Percentiles rank a stretch among this genome's conserved stretches.
These are phyloP conservation scores for Aptenodytes forsteri DNA, from an alignment of 2,113 vertebrate species.

Conservation along the genomic window DNA sequence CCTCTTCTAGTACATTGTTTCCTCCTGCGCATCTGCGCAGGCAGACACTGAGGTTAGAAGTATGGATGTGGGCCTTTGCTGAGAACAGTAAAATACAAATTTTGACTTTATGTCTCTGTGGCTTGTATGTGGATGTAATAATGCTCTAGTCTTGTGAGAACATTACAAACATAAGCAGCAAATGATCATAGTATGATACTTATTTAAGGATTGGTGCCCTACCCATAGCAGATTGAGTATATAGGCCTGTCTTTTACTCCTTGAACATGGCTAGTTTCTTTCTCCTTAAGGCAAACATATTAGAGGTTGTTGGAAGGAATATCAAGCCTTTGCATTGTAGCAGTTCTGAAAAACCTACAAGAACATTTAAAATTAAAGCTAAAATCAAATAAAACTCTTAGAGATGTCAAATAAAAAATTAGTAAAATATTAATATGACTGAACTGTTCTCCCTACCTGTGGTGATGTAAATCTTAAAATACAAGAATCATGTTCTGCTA, in stretches of 20 bases:
- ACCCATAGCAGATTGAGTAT: too few species aligned
- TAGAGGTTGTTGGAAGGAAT: neutral
- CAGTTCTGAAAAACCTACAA: neutral
- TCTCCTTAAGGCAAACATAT: neutral
- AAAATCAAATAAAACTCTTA: neutral
- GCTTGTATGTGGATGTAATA: neutral
- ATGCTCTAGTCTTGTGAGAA: neutral
- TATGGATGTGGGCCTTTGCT: neutral
- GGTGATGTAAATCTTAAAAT: neutral
- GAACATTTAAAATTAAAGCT: neutral
- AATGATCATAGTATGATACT: neutral
- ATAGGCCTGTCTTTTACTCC: neutral
- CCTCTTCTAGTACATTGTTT: neutral
- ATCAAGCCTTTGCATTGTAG: neutral
- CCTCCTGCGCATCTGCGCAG: too few species aligned
- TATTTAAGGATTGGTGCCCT: neutral
- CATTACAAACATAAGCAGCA: neutral
- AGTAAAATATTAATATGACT: neutral
- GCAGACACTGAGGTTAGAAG: neutral
- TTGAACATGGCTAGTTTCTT: neutral
- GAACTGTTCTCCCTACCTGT: neutral
- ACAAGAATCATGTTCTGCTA: neutral
- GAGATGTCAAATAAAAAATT: neutral
- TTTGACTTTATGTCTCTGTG: neutral
- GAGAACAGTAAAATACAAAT: neutral